Evolutionary conservation across 2,797 vertebrate genomes (phyloP).

Genomic region (Trachurus trachurus): DNA sequence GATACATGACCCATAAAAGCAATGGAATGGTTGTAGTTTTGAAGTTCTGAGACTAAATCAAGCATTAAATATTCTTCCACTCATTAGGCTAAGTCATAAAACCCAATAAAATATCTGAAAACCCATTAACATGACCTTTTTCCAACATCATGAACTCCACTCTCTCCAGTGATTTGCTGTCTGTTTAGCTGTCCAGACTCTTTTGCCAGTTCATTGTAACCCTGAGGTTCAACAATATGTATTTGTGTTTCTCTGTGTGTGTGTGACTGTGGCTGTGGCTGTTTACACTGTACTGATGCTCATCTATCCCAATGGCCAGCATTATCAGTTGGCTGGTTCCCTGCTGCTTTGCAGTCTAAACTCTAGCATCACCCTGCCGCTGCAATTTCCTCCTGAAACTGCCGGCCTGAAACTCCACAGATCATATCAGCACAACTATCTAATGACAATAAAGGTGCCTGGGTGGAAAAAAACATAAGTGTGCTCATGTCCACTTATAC

Average conservation of each 20-base stretch:
- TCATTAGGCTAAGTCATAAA: conserved; percentile 2
- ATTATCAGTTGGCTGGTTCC: conserved; percentile 40
- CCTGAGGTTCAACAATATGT: conserved; percentile 35
- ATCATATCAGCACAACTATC: conserved; percentile 54
- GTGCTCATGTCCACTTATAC: not conserved
- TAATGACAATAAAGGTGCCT: conserved; percentile 45
- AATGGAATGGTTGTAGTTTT: not conserved
- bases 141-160: not conserved
- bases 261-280: conserved; percentile 20
- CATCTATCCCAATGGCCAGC: conserved; percentile 33
- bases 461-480: conserved; percentile 20
- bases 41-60: not conserved
- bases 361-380: conserved; percentile 30
- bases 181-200: conserved; percentile 30
- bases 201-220: conserved; percentile 37
- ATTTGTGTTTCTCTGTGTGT: conserved; percentile 17
- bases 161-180: conserved; percentile 35
- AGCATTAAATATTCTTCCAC: not conserved
- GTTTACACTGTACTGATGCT: conserved; percentile 40
- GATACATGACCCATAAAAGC: not conserved
- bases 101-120: not conserved
- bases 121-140: not conserved
- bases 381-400: conserved; percentile 58
- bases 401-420: conserved; percentile 30
- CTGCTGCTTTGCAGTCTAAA: conserved; percentile 50